These are phyloP conservation scores for Nematolebias whitei DNA, from an alignment of 2,113 vertebrate genomes.

Conservation along the genomic window DNA sequence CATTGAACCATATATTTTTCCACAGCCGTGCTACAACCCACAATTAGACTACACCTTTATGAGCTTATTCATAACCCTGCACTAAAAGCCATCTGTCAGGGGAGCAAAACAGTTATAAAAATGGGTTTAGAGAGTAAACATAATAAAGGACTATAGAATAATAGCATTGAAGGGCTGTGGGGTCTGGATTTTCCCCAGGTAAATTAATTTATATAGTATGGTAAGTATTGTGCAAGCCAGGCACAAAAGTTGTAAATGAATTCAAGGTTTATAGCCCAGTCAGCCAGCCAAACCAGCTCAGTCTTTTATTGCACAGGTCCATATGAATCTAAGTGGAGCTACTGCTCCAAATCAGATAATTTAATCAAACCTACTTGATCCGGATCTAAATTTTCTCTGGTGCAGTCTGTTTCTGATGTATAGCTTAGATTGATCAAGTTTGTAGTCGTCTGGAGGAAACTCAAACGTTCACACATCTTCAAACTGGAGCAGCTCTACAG, in stretches of 20 bases:
- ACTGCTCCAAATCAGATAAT: constrained; percentile 5
- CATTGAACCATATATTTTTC: constrained; percentile 36
- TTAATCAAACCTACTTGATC: constrained; percentile 1
- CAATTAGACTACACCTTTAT: constrained; percentile 58
- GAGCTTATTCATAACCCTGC: constrained; percentile 16
- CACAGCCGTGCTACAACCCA: constrained; percentile 24
- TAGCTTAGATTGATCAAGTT: constrained; percentile 1
- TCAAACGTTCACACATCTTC: background rate
- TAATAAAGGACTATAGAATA: constrained; percentile 5
- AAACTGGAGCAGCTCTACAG: background rate
- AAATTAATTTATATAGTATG: constrained; percentile 11
- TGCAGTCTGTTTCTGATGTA: background rate
- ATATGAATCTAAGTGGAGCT: constrained; percentile 1
- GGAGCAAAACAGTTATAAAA: constrained; percentile 9
- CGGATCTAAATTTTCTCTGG: no score
- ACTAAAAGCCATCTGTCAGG: background rate
- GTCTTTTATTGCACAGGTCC: constrained; percentile 17
- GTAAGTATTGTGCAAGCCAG: constrained; percentile 12
- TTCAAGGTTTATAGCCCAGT: constrained; percentile 25
- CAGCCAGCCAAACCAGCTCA: background rate
- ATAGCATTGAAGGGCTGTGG: background rate
- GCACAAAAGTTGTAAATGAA: constrained; percentile 15
- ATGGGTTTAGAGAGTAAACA: constrained; percentile 1
- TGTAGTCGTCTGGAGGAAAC: background rate
- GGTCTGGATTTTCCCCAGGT: constrained; percentile 1